Evolutionary conservation across 2,888 invertebrate genomes (phyloP), one percentile per base, ranked within the genome.

Genomic region (Tipula lateralis): DNA sequence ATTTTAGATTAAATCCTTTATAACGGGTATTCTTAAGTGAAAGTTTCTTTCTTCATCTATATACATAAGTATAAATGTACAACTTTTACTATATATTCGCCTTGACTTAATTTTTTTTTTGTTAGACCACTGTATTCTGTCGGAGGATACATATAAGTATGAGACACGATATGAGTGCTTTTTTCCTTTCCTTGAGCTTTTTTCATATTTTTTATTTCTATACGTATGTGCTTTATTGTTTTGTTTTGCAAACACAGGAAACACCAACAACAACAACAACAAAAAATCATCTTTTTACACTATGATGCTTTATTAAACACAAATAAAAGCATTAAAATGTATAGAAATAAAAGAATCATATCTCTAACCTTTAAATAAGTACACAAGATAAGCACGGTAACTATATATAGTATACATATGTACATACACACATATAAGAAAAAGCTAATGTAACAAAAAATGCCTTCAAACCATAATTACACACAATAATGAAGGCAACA

Each of bases 221-320:
- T 44, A 50, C 16, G 44, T 50, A 50, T 50, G 16, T 50, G 44
- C 44, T 50, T 50, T 50, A 50, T 50, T 50, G 44, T 16, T 16
- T 50, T 50, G 44, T 50, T 50, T 50, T 50, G 6, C 6, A 50
- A 50, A 50, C 16, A 24, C 24, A 66, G 24, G 9, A 66, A 24
- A 0, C 24, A 66, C 2, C 66, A 7, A 50, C 19, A 19, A 19
- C 19, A 66, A 16, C 44, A 44, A 44, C 16, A 44, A 44, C n/a
- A 44, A 44, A 66, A 66, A 66, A 66, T 66, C 66, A 66, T 66
- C 66, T 66, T 66, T 66, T 24, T 66, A 66, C 66, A 66, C 66
- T 66, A 24, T 66, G 12, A 66, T 66, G 66, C 66, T 66, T 66
- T 66, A 66, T 66, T 66, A 66, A 66, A 66, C 66, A 66, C 24